These are phyloP conservation scores for Gopherus evgoodei DNA, from an alignment of 2,113 vertebrate species.

Conservation along the genomic window DNA sequence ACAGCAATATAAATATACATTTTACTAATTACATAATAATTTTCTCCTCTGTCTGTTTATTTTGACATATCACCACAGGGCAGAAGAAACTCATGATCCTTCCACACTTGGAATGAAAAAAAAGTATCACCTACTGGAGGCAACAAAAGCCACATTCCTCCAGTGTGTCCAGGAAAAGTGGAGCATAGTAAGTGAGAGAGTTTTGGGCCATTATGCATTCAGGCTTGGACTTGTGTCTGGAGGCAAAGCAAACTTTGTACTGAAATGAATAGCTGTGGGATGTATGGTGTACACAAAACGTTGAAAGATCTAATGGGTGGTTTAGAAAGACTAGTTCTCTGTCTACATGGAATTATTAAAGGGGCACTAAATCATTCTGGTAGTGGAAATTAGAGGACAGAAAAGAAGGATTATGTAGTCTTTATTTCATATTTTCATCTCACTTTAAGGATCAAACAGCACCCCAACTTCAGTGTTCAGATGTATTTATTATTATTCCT, in stretches of 20 bases:
- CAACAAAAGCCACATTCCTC: background rate
- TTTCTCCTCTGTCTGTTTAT: background rate
- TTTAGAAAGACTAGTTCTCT: background rate
- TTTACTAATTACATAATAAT: background rate
- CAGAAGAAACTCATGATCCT: background rate
- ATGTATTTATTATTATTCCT: background rate
- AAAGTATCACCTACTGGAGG: background rate
- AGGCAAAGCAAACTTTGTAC: background rate
- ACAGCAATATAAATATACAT: background rate
- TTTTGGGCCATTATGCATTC: background rate
- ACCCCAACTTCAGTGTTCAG: background rate
- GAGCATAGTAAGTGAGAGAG: background rate
- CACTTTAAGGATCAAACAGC: background rate
- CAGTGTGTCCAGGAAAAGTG: background rate
- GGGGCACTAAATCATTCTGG: background rate
- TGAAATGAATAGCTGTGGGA: background rate
- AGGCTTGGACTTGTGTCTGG: accelerated
- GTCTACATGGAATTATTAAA: background rate
- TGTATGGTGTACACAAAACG: background rate
- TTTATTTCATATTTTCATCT: background rate
- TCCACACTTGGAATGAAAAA: background rate
- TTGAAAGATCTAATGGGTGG: background rate
- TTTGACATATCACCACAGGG: background rate
- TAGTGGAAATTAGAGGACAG: background rate
- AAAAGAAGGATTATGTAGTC: background rate